Conservation (phyloP, 2,113 vertebrate species). For the Brachypodius melanocephalos region DNA sequence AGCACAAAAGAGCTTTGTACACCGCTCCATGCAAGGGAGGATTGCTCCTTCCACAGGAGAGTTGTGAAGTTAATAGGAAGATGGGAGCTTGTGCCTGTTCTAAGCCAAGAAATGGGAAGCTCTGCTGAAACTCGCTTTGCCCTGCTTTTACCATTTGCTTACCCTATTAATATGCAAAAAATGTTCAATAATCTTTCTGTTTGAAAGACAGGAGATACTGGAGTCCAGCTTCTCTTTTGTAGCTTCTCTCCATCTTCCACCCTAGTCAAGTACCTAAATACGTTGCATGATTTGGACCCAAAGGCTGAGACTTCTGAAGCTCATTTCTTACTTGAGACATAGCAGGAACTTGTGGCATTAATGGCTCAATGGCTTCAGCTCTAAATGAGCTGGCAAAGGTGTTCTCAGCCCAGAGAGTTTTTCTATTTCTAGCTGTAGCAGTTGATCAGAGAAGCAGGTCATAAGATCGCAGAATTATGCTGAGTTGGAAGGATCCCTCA, state of each 20-base stretch:
- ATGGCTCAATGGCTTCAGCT: not conserved
- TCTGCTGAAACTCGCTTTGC: not conserved
- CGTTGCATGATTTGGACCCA: not conserved
- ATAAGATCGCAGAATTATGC: not conserved
- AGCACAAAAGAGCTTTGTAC: not conserved
- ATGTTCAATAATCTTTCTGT: not conserved
- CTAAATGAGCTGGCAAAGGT: not conserved
- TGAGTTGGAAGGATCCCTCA: not conserved
- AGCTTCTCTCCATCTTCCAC: not conserved
- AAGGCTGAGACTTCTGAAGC: not conserved
- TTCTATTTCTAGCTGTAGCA: not conserved
- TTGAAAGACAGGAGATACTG: not conserved
- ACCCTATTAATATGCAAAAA: not conserved
- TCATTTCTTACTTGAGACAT: not conserved
- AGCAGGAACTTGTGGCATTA: not conserved
- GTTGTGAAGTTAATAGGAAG: not conserved
- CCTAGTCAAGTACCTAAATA: not conserved
- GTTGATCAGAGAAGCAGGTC: not conserved
- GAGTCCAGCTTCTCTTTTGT: not conserved
- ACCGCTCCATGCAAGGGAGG: accelerated
- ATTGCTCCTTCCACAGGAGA: accelerated
- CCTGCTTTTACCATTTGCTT: not conserved
- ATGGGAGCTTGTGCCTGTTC: not conserved
- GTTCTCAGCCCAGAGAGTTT: not conserved
- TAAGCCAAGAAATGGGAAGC: not conserved